These are phyloP conservation scores for Pteronotus mesoamericanus DNA, from an alignment of 2,797 vertebrate species.

Conservation along the genomic window DNA sequence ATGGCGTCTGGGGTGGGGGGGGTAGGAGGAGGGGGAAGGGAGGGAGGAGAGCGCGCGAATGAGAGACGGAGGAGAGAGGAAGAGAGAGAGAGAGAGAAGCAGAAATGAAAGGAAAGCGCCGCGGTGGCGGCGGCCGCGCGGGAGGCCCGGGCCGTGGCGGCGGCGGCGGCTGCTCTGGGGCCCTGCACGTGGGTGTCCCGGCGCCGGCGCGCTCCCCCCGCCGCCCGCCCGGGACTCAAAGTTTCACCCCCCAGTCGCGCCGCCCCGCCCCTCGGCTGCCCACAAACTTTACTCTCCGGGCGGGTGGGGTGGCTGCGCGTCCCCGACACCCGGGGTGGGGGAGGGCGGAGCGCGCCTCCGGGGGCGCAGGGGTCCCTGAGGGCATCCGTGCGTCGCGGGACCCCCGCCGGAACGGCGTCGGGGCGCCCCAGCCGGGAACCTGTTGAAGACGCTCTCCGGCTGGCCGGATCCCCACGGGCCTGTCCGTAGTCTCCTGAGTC, in stretches of 20 bases:
- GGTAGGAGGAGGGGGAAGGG: background rate
- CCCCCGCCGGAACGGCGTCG: background rate
- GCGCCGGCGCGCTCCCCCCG: conserved; percentile 40
- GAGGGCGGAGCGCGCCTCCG: background rate
- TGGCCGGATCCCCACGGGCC: background rate
- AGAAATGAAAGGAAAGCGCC: conserved; percentile 56
- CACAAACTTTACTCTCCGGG: conserved; percentile 69
- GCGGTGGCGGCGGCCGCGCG: conserved; percentile 13
- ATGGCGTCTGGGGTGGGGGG: conserved; percentile 43
- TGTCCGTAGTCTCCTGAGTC: background rate
- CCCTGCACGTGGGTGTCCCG: conserved; percentile 62
- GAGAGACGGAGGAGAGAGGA: conserved; percentile 31
- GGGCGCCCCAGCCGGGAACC: conserved; percentile 8
- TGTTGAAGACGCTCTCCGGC: conserved; percentile 35
- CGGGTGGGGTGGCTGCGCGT: conserved; percentile 48
- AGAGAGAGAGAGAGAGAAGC: background rate
- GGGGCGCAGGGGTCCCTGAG: background rate
- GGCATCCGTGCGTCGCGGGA: background rate
- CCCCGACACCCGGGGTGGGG: background rate
- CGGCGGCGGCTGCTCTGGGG: background rate
- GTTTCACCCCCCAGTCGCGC: conserved; percentile 64
- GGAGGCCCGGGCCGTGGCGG: conserved; percentile 36
- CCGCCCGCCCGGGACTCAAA: conserved; percentile 56
- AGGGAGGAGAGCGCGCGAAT: conserved; percentile 49
- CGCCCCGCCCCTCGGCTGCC: conserved; percentile 67